Conservation (phyloP, 2,797 vertebrate species). For the Smutsia temminckii region DNA sequence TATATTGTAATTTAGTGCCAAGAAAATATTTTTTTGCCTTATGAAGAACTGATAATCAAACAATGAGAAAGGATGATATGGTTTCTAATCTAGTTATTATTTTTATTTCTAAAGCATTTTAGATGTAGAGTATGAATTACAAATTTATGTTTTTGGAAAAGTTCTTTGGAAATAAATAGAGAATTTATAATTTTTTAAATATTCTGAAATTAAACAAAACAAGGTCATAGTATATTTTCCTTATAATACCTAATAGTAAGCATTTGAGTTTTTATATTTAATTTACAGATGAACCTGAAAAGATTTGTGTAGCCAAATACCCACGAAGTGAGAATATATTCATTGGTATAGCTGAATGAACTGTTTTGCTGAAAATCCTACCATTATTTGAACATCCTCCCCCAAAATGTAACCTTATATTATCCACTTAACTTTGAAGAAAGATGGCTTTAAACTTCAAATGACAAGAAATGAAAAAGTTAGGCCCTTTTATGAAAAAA, state of each 20-base stretch:
- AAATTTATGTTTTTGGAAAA: background rate
- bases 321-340: background rate
- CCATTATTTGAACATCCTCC: background rate
- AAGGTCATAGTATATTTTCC: background rate
- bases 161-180: background rate
- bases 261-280: background rate
- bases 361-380: background rate
- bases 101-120: background rate
- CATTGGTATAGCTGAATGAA: background rate
- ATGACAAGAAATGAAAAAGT: conserved; percentile 5
- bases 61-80: background rate
- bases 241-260: background rate
- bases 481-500: background rate
- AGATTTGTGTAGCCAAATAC: background rate
- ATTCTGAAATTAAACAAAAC: conserved; percentile 19
- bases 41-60: background rate
- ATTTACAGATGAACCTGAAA: background rate
- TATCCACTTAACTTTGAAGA: background rate
- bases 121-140: background rate
- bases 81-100: background rate
- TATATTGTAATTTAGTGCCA: background rate
- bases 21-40: background rate
- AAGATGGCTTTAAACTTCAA: background rate
- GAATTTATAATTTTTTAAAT: background rate
- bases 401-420: background rate